Evolutionary conservation across 2,797 vertebrate species (phyloP).

Genomic region (Takifugu ocellatus): DNA sequence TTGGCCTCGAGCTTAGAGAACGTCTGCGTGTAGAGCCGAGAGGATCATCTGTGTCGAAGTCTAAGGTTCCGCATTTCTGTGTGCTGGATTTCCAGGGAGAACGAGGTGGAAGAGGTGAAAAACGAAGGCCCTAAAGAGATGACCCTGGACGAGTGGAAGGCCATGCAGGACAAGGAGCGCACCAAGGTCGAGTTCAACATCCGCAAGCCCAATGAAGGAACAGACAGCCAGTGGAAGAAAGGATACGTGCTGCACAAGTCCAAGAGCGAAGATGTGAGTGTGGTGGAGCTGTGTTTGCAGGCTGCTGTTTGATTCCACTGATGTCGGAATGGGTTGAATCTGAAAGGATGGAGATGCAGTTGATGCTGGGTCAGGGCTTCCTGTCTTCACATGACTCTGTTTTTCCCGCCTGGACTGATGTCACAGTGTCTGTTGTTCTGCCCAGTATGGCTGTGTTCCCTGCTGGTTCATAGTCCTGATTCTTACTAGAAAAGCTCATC

Average conservation of each 20-base stretch:
- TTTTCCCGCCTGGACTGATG: too few relatives aligned
- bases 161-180: slow-evolving; percentile 98
- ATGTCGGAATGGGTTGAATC: too few relatives aligned
- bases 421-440: too few relatives aligned
- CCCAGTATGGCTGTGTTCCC: not conserved
- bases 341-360: too few relatives aligned
- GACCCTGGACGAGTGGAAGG: slow-evolving; percentile 99
- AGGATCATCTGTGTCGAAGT: slow-evolving; percentile 29
- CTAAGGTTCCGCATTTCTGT: slow-evolving; percentile 17
- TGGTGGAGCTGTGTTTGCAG: not conserved
- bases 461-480: too few relatives aligned
- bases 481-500: too few relatives aligned
- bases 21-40: slow-evolving; percentile 21
- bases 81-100: slow-evolving; percentile 81
- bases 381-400: too few relatives aligned
- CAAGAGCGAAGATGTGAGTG: slow-evolving; percentile 93
- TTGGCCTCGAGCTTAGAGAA: slow-evolving; percentile 40
- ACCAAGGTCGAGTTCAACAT: slow-evolving; percentile 99
- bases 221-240: slow-evolving; percentile 98
- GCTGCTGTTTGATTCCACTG: too few relatives aligned
- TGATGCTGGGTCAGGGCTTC: too few relatives aligned
- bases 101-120: slow-evolving; percentile 96
- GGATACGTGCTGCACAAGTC: slow-evolving; percentile 99
- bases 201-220: slow-evolving; percentile 96
- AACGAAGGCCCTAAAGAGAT: slow-evolving; percentile 97